These are phyloP conservation scores for Hofmannophila pseudospretella DNA, from an alignment of 2,888 invertebrate genomes.

Conservation along the genomic window DNA sequence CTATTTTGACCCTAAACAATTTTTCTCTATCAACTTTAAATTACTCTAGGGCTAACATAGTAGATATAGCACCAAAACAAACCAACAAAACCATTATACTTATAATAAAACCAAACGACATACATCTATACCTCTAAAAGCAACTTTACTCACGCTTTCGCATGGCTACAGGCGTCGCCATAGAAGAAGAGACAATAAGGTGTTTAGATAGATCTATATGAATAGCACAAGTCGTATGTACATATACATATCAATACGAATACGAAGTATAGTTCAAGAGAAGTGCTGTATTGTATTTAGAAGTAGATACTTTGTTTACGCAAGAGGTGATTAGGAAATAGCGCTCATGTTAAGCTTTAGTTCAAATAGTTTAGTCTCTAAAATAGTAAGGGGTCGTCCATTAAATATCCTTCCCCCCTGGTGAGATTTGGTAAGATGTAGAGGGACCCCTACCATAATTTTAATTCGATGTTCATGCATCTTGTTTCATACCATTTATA, in stretches of 20 bases:
- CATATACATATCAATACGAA: conserved; percentile 17
- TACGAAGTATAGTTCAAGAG: conserved; percentile 10
- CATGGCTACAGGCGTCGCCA: conserved; percentile 74
- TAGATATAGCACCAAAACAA: conserved; percentile 30
- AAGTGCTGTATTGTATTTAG: conserved; percentile 5
- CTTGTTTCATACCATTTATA: too few species aligned
- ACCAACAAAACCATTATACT: conserved; percentile 18
- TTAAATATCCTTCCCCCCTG: too few species aligned
- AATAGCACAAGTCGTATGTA: conserved; percentile 13
- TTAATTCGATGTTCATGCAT: too few species aligned
- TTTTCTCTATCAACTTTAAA: too few species aligned
- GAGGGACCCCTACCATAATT: too few species aligned
- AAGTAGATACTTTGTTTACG: background rate
- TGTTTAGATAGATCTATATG: conserved; percentile 54
- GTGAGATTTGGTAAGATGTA: too few species aligned
- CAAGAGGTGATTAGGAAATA: too few species aligned
- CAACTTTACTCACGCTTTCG: conserved; percentile 76
- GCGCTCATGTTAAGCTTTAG: too few species aligned
- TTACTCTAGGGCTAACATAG: conserved; percentile 1
- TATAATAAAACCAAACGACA: conserved; percentile 43
- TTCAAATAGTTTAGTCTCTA: too few species aligned
- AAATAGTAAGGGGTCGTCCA: too few species aligned
- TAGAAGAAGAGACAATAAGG: conserved; percentile 69
- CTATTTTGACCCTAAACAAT: too few species aligned
- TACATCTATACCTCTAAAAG: conserved; percentile 59